These are phyloP conservation scores for Papilio xuthus DNA, from an alignment of 1,140 invertebrate genomes.

Conservation along the genomic window DNA sequence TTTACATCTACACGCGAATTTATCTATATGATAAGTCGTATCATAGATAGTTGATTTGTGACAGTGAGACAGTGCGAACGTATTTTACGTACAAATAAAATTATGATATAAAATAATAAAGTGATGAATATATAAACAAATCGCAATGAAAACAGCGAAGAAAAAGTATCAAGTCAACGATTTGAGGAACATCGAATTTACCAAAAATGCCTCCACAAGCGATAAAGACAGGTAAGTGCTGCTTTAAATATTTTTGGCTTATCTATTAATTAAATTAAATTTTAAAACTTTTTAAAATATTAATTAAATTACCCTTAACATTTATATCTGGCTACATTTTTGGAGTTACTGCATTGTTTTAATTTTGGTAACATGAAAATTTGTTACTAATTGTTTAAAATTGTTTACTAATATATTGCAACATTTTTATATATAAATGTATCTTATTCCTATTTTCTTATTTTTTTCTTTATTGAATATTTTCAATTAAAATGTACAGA, in stretches of 20 bases:
- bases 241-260: background rate
- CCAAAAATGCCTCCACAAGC: conserved; percentile 43
- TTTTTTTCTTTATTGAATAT: background rate
- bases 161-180: conserved; percentile 50
- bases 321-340: background rate
- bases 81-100: background rate
- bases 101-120: conserved; percentile 22
- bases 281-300: background rate
- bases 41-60: conserved; percentile 44
- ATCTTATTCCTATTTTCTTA: too few relatives aligned
- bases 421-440: too few relatives aligned
- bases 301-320: background rate
- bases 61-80: conserved; percentile 38
- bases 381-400: too few relatives aligned
- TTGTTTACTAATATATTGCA: too few relatives aligned
- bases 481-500: background rate
- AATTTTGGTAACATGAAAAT: background rate
- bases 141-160: conserved; percentile 43
- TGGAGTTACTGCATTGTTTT: background rate
- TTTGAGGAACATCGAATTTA: conserved; percentile 50
- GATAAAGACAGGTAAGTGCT: conserved; percentile 49
- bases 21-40: conserved; percentile 44
- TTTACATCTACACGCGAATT: conserved; percentile 8
- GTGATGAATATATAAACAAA: conserved; percentile 28
- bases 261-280: background rate